These are phyloP conservation scores for Lagopus leucura DNA, from an alignment of 2,113 vertebrate species.

Conservation along the genomic window DNA sequence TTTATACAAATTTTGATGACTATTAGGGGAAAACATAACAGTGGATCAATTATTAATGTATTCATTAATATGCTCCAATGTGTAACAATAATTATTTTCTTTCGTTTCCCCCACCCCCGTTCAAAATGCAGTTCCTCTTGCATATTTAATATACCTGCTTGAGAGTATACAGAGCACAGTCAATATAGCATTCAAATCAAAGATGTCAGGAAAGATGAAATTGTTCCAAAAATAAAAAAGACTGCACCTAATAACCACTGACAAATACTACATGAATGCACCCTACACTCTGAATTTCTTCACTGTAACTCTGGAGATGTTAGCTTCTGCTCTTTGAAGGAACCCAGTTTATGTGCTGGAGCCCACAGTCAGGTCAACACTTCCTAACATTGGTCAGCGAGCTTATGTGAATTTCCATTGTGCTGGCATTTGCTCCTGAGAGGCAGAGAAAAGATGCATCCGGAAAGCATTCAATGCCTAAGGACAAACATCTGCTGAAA, in stretches of 20 bases:
- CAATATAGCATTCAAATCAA: conserved; percentile 46
- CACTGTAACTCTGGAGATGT: conserved; percentile 34
- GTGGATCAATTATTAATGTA: conserved; percentile 81
- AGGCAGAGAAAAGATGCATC: conserved; percentile 28
- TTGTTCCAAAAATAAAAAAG: conserved; percentile 4
- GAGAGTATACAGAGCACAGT: conserved; percentile 50
- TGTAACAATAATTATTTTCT: conserved; percentile 79
- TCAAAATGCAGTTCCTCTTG: conserved; percentile 64
- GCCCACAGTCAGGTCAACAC: neutral
- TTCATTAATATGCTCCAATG: conserved; percentile 81
- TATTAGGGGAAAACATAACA: conserved; percentile 78
- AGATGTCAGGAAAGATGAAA: conserved; percentile 15
- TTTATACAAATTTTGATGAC: conserved; percentile 81
- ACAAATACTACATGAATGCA: conserved; percentile 26
- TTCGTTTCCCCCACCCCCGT: neutral
- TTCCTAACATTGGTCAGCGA: conserved; percentile 33
- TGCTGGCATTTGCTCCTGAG: conserved; percentile 41
- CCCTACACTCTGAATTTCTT: conserved; percentile 39
- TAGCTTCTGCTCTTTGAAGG: neutral
- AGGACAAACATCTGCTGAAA: conserved; percentile 61
- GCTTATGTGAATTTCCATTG: conserved; percentile 1
- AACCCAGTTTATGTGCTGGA: neutral
- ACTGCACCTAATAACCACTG: conserved; percentile 10
- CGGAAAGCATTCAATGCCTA: conserved; percentile 47
- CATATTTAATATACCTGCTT: conserved; percentile 75